A percentile compares a stretch with the other conserved stretches of the same genome.
Evolutionary conservation across 2,113 vertebrate species (phyloP).

Genomic region (Hydropotes inermis): DNA sequence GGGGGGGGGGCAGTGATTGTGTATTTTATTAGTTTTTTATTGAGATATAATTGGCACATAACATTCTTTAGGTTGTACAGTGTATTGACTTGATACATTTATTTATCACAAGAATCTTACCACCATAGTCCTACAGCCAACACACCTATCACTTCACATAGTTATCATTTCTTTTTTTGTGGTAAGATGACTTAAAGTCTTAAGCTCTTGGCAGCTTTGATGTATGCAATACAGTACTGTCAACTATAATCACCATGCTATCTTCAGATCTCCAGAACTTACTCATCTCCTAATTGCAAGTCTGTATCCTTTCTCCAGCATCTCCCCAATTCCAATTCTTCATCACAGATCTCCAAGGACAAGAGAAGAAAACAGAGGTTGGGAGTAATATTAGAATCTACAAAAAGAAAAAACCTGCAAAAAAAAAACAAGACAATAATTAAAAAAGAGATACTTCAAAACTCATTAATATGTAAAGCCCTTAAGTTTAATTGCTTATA

Average conservation of each 20-base stretch:
- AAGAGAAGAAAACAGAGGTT: background rate
- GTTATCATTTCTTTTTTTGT: background rate
- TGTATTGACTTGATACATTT: background rate
- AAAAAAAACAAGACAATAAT: background rate
- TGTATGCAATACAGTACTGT: background rate
- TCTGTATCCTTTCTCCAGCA: background rate
- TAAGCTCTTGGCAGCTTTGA: background rate
- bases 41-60: background rate
- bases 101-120: background rate
- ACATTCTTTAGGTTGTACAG: background rate
- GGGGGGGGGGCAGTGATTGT: background rate
- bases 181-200: background rate
- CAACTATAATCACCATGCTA: background rate
- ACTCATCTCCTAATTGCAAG: background rate
- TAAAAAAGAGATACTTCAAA: constrained; percentile 4
- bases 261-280: background rate
- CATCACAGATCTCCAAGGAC: background rate
- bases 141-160: background rate
- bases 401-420: background rate
- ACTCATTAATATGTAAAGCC: background rate
- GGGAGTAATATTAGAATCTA: background rate
- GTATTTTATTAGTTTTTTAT: background rate
- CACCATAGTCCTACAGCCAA: background rate
- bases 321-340: background rate
- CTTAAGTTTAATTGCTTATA: background rate